Evolutionary conservation across 92 coral and sea anemone species (phyloP), one percentile per base, ranked within the genome.

Genomic region (Metridium senile): DNA sequence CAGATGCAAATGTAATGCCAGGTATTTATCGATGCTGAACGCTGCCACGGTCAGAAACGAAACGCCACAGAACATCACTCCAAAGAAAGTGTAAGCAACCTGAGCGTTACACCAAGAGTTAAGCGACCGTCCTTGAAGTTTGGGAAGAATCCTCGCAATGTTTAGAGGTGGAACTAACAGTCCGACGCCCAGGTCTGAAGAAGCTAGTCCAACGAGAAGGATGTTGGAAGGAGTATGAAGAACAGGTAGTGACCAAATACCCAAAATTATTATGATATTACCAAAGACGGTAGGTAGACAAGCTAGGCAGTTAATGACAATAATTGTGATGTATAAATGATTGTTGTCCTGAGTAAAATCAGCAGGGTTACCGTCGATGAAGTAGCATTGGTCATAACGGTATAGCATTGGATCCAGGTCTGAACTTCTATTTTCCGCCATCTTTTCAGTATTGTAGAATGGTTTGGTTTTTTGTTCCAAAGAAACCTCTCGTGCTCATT

Each of bases 41-140:
- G 86, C 80, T 8, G 89, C 83, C 6, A 85, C 89, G 11, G 85
- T 85, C 29, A 85, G 65, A 21, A 85, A 76, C 7, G 89, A 85
- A 3, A 85, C 83, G 10, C 83, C 83, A 34, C 83, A 78, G 66
- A 78, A 78, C 83, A 68, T 78, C 68, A 78, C 83, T 0, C 83
- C 83, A 26, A 78, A 78, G 30, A 78, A 78, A 28, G 83, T 78
- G 30, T 78, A 78, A 11, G 83, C 83, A 6, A 78, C 75, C 27
- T 78, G 83, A 10, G 66, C 75, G 0, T 28, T 67, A 23, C 83
- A 78, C 83, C 83, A 78, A 54, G 26, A 45, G 51, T 67, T 67
- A 25, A 78, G 52, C 0, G 72, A 65, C 1, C 43, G 13, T 53
- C 75, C 83, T 52, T 78, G 66, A n/a, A 78, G 83, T 68, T 78